Evolutionary conservation across 2,113 vertebrate species (phyloP).

Genomic region (Pterophyllum scalare): DNA sequence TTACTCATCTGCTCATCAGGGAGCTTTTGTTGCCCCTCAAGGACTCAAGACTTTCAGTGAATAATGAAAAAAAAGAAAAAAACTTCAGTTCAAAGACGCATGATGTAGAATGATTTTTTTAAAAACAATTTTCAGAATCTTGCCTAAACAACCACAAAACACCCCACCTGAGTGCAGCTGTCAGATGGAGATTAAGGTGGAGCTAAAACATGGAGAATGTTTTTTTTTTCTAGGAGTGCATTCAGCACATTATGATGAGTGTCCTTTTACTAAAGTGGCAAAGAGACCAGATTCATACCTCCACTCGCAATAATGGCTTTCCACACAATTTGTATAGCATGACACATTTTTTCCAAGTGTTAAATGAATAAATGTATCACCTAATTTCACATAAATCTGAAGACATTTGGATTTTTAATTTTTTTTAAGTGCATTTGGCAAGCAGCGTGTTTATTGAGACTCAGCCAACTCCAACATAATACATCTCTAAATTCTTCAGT

Average conservation of each 20-base stretch:
- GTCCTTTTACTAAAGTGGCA: conserved; percentile 15
- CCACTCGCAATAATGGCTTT: conserved; percentile 14
- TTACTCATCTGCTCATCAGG: conserved; percentile 30
- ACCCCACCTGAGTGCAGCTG: conserved; percentile 47
- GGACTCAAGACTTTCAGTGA: conserved; percentile 34
- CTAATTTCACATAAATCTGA: conserved; percentile 28
- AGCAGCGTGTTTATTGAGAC: conserved; percentile 23
- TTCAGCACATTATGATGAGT: conserved; percentile 46
- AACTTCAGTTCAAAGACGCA: conserved; percentile 11
- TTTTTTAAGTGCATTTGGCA: not conserved
- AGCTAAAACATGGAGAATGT: conserved; percentile 50
- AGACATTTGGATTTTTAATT: not conserved
- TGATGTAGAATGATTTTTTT: not conserved
- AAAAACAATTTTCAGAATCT: conserved; percentile 16
- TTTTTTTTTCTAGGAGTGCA: conserved; percentile 16
- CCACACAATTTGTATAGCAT: not conserved
- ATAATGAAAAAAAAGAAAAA: not conserved
- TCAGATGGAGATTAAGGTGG: conserved; percentile 53
- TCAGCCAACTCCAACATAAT: conserved; percentile 16
- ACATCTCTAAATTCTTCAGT: conserved; percentile 22
- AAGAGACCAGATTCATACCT: conserved; percentile 13
- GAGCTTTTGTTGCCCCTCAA: conserved; percentile 32
- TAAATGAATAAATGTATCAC: conserved; percentile 26
- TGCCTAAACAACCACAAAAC: conserved; percentile 28
- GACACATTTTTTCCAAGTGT: conserved; percentile 9